Conservation (phyloP, 2,113 vertebrate species). For the Hoplias malabaricus region DNA sequence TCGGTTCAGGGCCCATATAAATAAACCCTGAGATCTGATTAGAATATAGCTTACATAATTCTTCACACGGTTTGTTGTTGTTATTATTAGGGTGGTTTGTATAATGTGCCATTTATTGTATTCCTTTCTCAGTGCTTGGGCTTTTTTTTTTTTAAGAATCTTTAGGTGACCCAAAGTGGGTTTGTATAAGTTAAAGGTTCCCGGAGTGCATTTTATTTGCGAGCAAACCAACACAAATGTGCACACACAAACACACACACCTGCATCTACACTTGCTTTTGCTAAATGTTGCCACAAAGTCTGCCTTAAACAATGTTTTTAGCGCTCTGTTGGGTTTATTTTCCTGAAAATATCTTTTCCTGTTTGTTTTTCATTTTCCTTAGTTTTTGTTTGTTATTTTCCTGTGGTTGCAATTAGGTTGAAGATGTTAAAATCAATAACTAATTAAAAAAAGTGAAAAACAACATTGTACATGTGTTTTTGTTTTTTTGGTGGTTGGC, state of each 20-base stretch:
- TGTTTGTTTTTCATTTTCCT: background rate
- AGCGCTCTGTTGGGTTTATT: slow-evolving; percentile 25
- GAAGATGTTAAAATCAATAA: slow-evolving; percentile 38
- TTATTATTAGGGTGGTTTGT: background rate
- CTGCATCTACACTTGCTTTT: background rate
- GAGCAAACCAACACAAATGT: background rate
- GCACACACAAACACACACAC: background rate
- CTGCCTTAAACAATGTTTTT: slow-evolving; percentile 41
- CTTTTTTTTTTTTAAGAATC: slow-evolving; percentile 18
- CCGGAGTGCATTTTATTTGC: background rate
- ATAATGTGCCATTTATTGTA: background rate
- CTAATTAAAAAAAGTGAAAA: slow-evolving; percentile 42
- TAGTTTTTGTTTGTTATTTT: slow-evolving; percentile 9
- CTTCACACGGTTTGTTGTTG: background rate
- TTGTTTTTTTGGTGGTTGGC: no score
- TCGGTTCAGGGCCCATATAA: background rate
- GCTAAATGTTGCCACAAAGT: slow-evolving; percentile 16
- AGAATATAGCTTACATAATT: background rate
- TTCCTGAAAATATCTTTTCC: background rate
- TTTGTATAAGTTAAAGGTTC: background rate
- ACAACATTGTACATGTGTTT: background rate
- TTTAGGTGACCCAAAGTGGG: background rate
- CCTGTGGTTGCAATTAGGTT: slow-evolving; percentile 36
- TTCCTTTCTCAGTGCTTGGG: slow-evolving; percentile 20
- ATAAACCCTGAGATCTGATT: background rate